phyloP scores from a whole-genome alignment of 2,888 invertebrate genomes.

The Habrosyne pyritoides region DNA sequence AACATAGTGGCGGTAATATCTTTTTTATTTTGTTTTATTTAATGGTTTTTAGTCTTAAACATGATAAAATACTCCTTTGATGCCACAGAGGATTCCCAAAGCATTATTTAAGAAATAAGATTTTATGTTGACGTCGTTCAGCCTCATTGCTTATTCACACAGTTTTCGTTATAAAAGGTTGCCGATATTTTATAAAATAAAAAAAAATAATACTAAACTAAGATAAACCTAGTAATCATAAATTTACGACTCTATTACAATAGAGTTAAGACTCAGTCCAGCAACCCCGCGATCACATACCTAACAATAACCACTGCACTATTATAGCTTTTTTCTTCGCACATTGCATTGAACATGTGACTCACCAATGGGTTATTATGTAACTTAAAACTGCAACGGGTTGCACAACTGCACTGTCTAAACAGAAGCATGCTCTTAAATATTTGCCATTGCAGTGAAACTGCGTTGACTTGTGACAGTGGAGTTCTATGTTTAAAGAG shows the following conservation, averaged over 20 bases:
- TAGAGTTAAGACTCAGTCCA: not conserved
- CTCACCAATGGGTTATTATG: slow-evolving; percentile 2
- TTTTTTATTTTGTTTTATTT: not conserved
- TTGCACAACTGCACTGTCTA: slow-evolving; percentile 9
- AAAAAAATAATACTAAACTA: no score
- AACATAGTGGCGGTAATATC: no score
- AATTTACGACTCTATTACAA: not conserved
- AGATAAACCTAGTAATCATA: no score
- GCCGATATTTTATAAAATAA: no score
- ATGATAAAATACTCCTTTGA: no score
- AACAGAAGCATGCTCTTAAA: slow-evolving; percentile 10
- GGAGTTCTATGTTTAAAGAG: no score
- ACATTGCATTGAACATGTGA: slow-evolving; percentile 18
- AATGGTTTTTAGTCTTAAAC: no score
- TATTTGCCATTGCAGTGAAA: slow-evolving; percentile 12
- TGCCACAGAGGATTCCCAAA: no score
- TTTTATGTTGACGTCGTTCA: no score
- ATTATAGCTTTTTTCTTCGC: slow-evolving; percentile 5
- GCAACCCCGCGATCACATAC: not conserved
- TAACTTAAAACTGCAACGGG: slow-evolving; percentile 6
- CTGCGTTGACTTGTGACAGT: not conserved
- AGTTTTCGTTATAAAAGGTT: no score
- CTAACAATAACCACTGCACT: not conserved
- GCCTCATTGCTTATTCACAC: no score
- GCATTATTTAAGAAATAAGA: no score